Conservation (phyloP, 2,797 vertebrate species). For the Merluccius polli region DNA sequence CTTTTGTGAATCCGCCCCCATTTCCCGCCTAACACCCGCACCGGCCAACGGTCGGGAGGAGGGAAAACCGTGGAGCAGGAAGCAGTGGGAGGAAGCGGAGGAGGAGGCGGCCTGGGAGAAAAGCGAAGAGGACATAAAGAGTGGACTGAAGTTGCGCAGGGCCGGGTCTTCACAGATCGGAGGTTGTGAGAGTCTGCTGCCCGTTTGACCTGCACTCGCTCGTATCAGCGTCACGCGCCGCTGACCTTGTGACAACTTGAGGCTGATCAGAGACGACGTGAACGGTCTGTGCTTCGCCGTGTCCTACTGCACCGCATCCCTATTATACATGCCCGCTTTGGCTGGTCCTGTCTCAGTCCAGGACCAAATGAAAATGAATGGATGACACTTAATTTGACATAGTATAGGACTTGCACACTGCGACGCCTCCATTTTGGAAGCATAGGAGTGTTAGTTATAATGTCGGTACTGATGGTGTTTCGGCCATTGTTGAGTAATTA, state of each 20-base stretch:
- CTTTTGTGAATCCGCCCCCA: too few species aligned
- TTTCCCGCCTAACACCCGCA: background rate
- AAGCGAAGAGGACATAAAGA: background rate
- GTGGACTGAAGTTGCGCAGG: background rate
- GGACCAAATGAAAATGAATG: background rate
- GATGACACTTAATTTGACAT: too few species aligned
- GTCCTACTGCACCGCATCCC: too few species aligned
- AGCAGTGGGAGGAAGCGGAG: background rate
- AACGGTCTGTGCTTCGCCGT: too few species aligned
- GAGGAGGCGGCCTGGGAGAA: background rate
- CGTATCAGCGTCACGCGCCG: background rate
- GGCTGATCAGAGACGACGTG: background rate
- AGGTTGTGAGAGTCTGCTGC: background rate
- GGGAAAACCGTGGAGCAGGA: background rate
- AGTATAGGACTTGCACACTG: background rate
- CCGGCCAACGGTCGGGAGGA: background rate
- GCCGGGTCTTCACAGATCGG: background rate
- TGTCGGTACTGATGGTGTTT: too few species aligned
- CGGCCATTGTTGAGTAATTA: too few species aligned
- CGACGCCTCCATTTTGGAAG: too few species aligned
- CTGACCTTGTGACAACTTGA: background rate
- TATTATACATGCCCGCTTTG: too few species aligned
- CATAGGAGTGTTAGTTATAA: too few species aligned
- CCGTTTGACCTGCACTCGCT: background rate
- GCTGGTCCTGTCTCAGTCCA: background rate